These are phyloP conservation scores for Nothura maculosa DNA, from an alignment of 2,797 vertebrate genomes.

Conservation along the genomic window DNA sequence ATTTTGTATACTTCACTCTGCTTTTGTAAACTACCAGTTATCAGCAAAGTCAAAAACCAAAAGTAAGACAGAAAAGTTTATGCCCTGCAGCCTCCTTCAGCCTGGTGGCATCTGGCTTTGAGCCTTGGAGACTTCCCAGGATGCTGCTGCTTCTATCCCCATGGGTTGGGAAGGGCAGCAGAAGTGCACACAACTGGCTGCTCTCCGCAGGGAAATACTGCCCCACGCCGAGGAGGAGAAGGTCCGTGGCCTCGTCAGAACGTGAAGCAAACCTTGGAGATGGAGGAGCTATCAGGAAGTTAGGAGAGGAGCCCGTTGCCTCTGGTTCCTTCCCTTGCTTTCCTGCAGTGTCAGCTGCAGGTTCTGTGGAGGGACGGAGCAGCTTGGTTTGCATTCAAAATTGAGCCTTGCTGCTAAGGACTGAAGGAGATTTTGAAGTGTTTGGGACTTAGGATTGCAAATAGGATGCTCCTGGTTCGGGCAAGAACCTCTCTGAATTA, in stretches of 20 bases:
- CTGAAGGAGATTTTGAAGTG: neutral
- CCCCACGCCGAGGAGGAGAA: neutral
- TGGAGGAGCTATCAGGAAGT: neutral
- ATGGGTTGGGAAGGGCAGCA: neutral
- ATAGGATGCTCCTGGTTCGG: neutral
- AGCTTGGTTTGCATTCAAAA: neutral
- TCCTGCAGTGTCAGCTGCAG: neutral
- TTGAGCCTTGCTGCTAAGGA: neutral
- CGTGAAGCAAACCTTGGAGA: neutral
- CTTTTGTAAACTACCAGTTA: neutral
- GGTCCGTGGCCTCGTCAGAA: neutral
- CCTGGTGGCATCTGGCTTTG: neutral
- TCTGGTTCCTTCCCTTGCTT: neutral
- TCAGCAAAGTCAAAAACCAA: neutral
- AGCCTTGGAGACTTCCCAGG: neutral
- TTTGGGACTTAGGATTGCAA: neutral
- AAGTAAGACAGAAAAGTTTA: neutral
- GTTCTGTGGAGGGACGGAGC: neutral
- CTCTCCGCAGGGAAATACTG: neutral
- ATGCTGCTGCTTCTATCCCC: neutral
- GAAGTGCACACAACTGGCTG: rapidly evolving
- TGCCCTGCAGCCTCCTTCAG: neutral
- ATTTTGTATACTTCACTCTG: neutral
- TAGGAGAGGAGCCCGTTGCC: neutral
- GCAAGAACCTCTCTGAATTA: neutral